phyloP scores from a whole-genome alignment of 2,888 invertebrate species.

The Leptothorax acervorum region DNA sequence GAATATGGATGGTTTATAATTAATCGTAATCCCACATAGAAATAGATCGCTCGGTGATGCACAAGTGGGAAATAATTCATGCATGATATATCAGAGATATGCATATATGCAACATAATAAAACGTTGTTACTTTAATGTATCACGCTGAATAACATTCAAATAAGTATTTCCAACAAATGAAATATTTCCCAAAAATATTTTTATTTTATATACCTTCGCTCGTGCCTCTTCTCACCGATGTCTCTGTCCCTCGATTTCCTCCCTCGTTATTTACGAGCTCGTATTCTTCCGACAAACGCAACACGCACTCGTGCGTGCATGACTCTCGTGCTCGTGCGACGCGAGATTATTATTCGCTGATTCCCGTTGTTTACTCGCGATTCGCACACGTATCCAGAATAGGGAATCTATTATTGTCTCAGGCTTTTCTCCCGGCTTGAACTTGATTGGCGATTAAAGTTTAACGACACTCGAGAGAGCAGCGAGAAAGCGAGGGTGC shows the following conservation, averaged over 20 bases:
- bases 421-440: conserved; percentile 54
- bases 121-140: not conserved
- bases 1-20: not conserved
- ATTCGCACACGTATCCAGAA: conserved; percentile 43
- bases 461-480: conserved; percentile 76
- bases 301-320: not conserved
- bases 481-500: conserved; percentile 66
- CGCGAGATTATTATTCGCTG: not conserved
- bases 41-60: not conserved
- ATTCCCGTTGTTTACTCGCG: conserved; percentile 28
- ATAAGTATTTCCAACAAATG: not conserved
- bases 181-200: not conserved
- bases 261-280: conserved; percentile 11
- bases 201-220: not conserved
- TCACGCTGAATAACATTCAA: not conserved
- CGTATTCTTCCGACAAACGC: conserved; percentile 9
- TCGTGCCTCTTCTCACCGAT: not conserved
- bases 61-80: conserved; percentile 20
- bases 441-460: conserved; percentile 76
- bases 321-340: not conserved
- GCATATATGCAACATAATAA: not conserved
- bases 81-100: not conserved
- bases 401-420: conserved; percentile 60
- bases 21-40: not conserved
- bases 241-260: not conserved